phyloP scores from a whole-genome alignment of 2,888 invertebrate species.

The Pollenia angustigena region DNA sequence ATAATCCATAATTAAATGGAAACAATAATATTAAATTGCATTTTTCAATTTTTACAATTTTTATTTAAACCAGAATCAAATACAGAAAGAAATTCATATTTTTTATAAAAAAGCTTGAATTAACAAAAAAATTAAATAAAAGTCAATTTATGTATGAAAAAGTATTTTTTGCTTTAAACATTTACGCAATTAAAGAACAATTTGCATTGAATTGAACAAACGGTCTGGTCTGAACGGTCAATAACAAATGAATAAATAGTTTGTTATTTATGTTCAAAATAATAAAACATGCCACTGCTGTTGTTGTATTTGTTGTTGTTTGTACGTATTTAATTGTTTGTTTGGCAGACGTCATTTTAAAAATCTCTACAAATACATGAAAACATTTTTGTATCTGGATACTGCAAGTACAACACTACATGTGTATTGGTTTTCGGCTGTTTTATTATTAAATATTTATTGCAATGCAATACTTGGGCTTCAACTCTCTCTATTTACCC shows the following conservation, averaged over 20 bases:
- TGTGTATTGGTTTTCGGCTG: not conserved
- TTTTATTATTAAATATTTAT: slow-evolving; percentile 53
- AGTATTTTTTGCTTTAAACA: slow-evolving; percentile 24
- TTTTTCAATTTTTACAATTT: slow-evolving; percentile 3
- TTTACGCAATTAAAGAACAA: slow-evolving; percentile 61
- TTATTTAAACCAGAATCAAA: slow-evolving; percentile 11
- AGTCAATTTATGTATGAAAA: slow-evolving; percentile 16
- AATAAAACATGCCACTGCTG: not conserved
- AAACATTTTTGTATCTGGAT: slow-evolving; percentile 10
- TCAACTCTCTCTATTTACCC: not conserved
- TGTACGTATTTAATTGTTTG: slow-evolving; percentile 55
- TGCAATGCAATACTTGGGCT: slow-evolving; percentile 34
- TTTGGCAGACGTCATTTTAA: slow-evolving; percentile 61
- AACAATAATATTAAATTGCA: slow-evolving; percentile 23
- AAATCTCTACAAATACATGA: slow-evolving; percentile 44
- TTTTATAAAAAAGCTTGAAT: too few relatives aligned
- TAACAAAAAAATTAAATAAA: slow-evolving; percentile 29
- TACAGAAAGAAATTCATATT: slow-evolving; percentile 27
- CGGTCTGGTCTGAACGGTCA: slow-evolving; percentile 1
- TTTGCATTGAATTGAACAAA: slow-evolving; percentile 29
- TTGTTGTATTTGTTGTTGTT: slow-evolving; percentile 32
- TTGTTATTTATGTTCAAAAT: slow-evolving; percentile 2
- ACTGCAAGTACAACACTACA: slow-evolving; percentile 32
- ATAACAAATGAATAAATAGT: slow-evolving; percentile 5
- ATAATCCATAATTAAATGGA: not conserved